Conservation (phyloP, 2,113 vertebrate genomes). For the Prionailurus bengalensis region DNA sequence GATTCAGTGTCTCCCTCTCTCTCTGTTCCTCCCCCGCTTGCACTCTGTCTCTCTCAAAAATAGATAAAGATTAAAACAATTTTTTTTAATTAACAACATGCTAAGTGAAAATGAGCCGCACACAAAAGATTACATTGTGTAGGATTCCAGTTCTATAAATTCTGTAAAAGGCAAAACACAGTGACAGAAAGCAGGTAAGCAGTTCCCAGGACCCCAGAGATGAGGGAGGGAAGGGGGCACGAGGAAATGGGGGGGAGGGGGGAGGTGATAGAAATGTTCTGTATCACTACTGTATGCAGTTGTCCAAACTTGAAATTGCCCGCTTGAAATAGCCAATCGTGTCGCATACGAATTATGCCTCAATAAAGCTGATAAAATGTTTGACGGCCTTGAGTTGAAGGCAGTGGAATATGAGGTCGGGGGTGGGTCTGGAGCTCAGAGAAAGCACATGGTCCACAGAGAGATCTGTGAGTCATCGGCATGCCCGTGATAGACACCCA, state of each 20-base stretch:
- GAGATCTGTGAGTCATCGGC: rapidly evolving
- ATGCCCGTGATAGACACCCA: background rate
- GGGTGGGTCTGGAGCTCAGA: background rate
- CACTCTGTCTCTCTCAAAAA: no score
- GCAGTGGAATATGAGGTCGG: no score
- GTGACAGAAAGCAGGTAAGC: background rate
- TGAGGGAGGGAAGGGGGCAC: background rate
- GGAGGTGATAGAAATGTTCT: background rate
- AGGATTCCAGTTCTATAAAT: background rate
- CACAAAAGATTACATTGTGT: background rate
- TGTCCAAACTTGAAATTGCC: background rate
- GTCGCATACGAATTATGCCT: background rate
- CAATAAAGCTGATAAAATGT: background rate
- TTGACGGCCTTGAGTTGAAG: background rate
- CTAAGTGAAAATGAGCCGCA: background rate
- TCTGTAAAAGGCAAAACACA: background rate
- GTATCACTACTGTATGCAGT: background rate
- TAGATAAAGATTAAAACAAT: no score
- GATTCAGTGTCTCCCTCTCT: no score
- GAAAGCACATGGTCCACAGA: background rate
- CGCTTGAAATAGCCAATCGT: background rate
- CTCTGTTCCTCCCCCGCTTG: no score
- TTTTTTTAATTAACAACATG: background rate
- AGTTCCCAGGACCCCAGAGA: background rate
- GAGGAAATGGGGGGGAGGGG: background rate